phyloP scores from a whole-genome alignment of 2,113 vertebrate species.

The Actenoides lindsayi region DNA sequence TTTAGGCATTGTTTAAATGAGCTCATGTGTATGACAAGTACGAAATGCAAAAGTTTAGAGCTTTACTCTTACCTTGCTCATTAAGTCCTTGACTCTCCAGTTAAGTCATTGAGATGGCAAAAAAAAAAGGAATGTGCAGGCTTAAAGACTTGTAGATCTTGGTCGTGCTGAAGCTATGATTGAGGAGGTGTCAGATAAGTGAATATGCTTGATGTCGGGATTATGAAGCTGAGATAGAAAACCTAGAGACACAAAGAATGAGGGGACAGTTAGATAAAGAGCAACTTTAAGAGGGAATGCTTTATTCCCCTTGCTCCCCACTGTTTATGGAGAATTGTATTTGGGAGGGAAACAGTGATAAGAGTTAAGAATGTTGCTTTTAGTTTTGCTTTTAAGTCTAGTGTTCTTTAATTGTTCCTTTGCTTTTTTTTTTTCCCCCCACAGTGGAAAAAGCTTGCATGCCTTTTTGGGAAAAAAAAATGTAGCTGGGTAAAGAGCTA shows the following conservation, averaged over 20 bases:
- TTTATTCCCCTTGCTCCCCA: neutral
- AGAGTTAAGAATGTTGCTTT: neutral
- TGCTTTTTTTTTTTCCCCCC: neutral
- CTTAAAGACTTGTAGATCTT: neutral
- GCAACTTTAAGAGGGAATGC: neutral
- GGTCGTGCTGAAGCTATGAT: neutral
- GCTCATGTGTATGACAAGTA: neutral
- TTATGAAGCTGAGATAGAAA: neutral
- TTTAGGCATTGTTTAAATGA: neutral
- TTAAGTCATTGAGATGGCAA: neutral
- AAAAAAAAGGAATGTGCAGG: neutral
- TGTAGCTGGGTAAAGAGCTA: neutral
- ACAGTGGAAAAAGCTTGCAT: neutral
- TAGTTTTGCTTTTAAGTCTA: conserved; percentile 5
- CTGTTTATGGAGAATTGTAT: neutral
- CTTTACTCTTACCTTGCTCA: neutral
- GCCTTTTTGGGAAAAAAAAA: neutral
- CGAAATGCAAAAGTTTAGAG: neutral
- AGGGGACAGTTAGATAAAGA: neutral
- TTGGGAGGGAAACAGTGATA: neutral
- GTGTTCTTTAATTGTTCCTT: neutral
- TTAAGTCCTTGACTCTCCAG: neutral
- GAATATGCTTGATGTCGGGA: neutral
- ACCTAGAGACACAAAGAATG: neutral
- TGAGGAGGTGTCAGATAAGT: neutral